A percentile compares a stretch with the other conserved stretches of the same genome.
phyloP scores from a whole-genome alignment of 1,140 invertebrate species.

The Drosophila repletoides region DNA sequence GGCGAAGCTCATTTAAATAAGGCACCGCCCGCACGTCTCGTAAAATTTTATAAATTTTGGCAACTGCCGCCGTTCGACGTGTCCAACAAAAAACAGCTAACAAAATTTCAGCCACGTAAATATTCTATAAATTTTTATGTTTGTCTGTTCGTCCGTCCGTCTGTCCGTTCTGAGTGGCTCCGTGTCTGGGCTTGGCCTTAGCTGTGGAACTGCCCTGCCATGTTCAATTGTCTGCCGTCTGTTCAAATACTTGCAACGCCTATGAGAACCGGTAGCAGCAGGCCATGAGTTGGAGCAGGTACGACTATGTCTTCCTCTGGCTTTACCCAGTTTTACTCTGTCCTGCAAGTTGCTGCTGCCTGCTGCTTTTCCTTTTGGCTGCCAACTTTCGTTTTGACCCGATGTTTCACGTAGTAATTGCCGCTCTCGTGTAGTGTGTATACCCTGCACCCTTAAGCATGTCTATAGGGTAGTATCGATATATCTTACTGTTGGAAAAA shows the following conservation, averaged over 20 bases:
- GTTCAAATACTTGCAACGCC: slow-evolving; percentile 52
- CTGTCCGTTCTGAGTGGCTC: slow-evolving; percentile 2
- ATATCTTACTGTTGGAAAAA: no score
- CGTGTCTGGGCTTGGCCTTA: neutral
- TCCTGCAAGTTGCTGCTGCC: neutral
- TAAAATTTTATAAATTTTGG: slow-evolving; percentile 51
- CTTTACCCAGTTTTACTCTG: neutral
- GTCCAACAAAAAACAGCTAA: slow-evolving; percentile 11
- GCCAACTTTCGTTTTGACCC: slow-evolving; percentile 53
- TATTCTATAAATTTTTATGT: slow-evolving; percentile 63
- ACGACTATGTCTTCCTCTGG: neutral
- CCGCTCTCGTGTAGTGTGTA: slow-evolving; percentile 41
- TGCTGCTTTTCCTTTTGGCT: neutral
- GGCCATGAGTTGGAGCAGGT: neutral
- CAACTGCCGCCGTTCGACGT: slow-evolving; percentile 35
- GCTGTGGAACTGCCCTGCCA: slow-evolving; percentile 9
- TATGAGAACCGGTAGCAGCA: slow-evolving; percentile 19
- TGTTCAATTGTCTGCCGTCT: slow-evolving; percentile 52
- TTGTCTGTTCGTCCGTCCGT: slow-evolving; percentile 7
- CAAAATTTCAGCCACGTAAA: slow-evolving; percentile 55
- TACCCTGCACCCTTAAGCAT: neutral
- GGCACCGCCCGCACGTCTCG: neutral
- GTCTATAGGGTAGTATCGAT: neutral
- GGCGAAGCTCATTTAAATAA: slow-evolving; percentile 47
- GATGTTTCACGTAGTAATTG: slow-evolving; percentile 50